Evolutionary conservation across 1,140 invertebrate genomes (phyloP).

Genomic region (Platyura marginata): DNA sequence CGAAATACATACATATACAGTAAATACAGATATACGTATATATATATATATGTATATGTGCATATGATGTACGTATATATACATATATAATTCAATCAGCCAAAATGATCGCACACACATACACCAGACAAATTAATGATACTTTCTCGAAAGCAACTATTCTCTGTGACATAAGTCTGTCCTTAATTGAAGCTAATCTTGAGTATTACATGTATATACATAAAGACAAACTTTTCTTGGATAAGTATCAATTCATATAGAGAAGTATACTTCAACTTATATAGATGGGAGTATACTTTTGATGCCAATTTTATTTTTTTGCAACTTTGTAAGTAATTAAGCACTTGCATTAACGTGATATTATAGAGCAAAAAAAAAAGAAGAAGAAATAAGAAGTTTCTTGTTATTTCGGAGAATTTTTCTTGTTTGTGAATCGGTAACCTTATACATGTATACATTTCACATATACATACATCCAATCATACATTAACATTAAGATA

Average conservation of each 20-base stretch:
- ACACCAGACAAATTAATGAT: background rate
- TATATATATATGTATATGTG: too few relatives aligned
- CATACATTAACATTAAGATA: too few relatives aligned
- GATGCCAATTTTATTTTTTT: background rate
- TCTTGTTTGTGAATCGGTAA: too few relatives aligned
- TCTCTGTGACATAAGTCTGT: background rate
- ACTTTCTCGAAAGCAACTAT: background rate
- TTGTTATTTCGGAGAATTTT: too few relatives aligned
- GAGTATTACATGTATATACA: too few relatives aligned
- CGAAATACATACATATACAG: background rate
- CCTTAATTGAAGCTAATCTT: background rate
- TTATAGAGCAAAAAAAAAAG: too few relatives aligned
- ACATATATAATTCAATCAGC: background rate
- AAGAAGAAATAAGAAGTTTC: too few relatives aligned
- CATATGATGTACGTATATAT: too few relatives aligned
- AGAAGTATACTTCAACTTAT: background rate
- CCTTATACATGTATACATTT: too few relatives aligned
- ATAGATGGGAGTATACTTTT: background rate
- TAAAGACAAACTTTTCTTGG: background rate
- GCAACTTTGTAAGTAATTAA: background rate
- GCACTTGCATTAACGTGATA: background rate
- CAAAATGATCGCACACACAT: background rate
- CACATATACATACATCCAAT: too few relatives aligned
- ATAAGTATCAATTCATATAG: background rate
- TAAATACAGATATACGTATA: background rate